Evolutionary conservation across 2,113 vertebrate species (phyloP).

Genomic region (Corythoichthys haematopterus): DNA sequence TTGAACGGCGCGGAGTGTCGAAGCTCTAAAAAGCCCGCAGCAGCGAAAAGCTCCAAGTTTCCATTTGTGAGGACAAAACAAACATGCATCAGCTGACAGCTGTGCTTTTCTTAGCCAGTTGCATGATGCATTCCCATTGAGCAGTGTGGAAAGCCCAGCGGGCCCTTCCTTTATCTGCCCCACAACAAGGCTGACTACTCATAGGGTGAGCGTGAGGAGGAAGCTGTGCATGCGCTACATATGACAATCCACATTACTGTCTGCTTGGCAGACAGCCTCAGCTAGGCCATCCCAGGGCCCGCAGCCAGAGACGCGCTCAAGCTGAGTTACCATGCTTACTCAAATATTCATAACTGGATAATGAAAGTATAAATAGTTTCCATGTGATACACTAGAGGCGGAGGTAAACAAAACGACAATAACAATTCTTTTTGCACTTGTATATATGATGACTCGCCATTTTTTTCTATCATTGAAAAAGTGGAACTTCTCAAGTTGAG

Average conservation of each 20-base stretch:
- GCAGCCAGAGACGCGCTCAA: slow-evolving; percentile 59
- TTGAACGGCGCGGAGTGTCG: slow-evolving; percentile 9
- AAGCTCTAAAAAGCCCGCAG: slow-evolving; percentile 10
- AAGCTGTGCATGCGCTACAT: slow-evolving; percentile 69
- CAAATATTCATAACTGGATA: slow-evolving; percentile 69
- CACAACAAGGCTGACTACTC: slow-evolving; percentile 70
- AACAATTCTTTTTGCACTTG: slow-evolving; percentile 24
- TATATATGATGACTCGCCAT: too few species aligned
- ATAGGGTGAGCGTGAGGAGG: slow-evolving; percentile 60
- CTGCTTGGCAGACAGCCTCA: slow-evolving; percentile 62
- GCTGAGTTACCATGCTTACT: slow-evolving; percentile 70
- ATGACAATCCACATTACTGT: slow-evolving; percentile 73
- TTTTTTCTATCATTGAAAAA: too few species aligned
- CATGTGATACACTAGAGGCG: slow-evolving; percentile 47
- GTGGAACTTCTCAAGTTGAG: too few species aligned
- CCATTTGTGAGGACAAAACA: slow-evolving; percentile 56
- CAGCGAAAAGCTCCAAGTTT: slow-evolving; percentile 26
- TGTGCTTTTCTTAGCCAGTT: slow-evolving; percentile 67
- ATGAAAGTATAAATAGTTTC: slow-evolving; percentile 67
- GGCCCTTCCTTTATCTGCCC: slow-evolving; percentile 70
- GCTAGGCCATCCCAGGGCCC: slow-evolving; percentile 67
- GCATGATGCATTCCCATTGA: slow-evolving; percentile 41
- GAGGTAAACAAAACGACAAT: slow-evolving; percentile 53
- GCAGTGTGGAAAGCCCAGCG: slow-evolving; percentile 38
- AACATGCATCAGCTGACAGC: slow-evolving; percentile 68